A percentile compares a stretch with the other conserved stretches of the same genome.
Conservation (phyloP, 2,888 invertebrate genomes). For the Eudiplozoon nipponicum region DNA sequence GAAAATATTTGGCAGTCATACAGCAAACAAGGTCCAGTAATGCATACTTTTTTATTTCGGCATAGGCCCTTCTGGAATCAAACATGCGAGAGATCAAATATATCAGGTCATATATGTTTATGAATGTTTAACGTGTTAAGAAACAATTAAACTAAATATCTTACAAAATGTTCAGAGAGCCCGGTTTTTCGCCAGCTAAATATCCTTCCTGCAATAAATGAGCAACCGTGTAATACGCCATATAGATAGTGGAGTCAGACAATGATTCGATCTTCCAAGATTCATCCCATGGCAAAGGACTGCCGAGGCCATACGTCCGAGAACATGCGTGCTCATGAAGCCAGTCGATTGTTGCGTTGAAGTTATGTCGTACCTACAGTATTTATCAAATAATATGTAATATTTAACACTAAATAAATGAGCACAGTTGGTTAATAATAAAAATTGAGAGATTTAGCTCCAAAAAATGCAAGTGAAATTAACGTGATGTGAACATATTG, state of each 20-base stretch:
- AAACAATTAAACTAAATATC: constrained; percentile 16
- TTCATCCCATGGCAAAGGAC: constrained; percentile 59
- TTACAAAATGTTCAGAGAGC: constrained; percentile 29
- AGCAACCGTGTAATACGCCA: constrained; percentile 70
- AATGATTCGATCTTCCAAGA: constrained; percentile 87
- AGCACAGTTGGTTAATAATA: no score
- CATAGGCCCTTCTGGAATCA: no score
- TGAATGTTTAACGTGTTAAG: background rate
- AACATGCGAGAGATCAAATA: background rate
- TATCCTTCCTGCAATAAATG: constrained; percentile 62
- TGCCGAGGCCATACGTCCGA: constrained; percentile 66
- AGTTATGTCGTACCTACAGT: constrained; percentile 40
- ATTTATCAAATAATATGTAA: no score
- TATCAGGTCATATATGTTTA: background rate
- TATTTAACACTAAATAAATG: no score
- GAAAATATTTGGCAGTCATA: no score
- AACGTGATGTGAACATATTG: no score
- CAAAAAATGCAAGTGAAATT: no score
- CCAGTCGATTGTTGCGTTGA: constrained; percentile 61
- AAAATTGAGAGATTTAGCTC: background rate
- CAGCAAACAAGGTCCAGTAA: no score
- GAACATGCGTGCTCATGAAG: constrained; percentile 90
- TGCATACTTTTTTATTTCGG: no score
- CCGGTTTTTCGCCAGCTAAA: constrained; percentile 31
- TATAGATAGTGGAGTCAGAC: constrained; percentile 93